phyloP scores from a whole-genome alignment of 2,888 invertebrate genomes.

The Merodon equestris region DNA sequence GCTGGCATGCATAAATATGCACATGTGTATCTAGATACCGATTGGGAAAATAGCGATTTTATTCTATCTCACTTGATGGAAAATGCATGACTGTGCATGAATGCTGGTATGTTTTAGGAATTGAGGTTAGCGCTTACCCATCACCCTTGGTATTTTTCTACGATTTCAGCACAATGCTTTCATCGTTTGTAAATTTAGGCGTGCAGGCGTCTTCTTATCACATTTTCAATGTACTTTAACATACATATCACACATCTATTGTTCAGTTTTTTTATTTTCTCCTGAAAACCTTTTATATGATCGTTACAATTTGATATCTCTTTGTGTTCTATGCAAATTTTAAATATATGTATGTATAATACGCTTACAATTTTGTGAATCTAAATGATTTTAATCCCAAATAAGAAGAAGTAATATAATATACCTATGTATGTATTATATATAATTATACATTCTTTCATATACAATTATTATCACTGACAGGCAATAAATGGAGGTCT shows the following conservation, averaged over 20 bases:
- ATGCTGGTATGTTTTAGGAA: slow-evolving; percentile 21
- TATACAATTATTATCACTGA: no score
- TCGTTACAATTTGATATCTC: neutral
- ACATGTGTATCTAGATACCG: neutral
- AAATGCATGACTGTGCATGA: slow-evolving; percentile 52
- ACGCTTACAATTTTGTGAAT: no score
- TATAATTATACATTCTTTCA: no score
- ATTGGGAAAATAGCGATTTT: neutral
- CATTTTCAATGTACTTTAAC: neutral
- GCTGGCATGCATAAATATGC: no score
- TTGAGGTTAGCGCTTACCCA: slow-evolving; percentile 2
- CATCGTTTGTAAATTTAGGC: slow-evolving; percentile 44
- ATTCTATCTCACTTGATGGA: slow-evolving; percentile 37
- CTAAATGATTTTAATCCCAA: no score
- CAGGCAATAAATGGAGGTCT: slow-evolving; percentile 83
- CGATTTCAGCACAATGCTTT: slow-evolving; percentile 36
- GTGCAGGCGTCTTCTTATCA: slow-evolving; percentile 24
- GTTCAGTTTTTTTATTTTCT: neutral
- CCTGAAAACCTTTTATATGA: neutral
- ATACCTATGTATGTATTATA: no score
- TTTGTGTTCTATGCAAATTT: no score
- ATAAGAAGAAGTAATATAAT: no score
- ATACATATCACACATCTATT: neutral
- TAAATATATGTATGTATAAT: no score
- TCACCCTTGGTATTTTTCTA: slow-evolving; percentile 16